These are phyloP conservation scores for Halcyon smyrnensis DNA, from an alignment of 2,797 vertebrate species.

Conservation along the genomic window DNA sequence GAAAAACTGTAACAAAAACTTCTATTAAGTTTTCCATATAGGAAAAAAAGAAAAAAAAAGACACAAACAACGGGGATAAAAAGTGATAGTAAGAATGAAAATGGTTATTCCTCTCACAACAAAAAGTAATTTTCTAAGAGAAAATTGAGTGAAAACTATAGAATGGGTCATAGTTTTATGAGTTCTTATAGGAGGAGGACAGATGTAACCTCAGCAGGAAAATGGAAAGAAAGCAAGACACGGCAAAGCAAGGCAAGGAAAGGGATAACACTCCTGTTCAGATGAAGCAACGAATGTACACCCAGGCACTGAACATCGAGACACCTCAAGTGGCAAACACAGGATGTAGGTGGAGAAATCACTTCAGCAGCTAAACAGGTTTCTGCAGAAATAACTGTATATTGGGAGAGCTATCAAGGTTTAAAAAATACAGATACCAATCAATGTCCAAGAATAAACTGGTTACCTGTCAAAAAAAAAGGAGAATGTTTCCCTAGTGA, in stretches of 20 bases:
- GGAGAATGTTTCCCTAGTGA: not conserved
- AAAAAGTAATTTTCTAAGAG: not conserved
- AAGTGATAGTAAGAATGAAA: not conserved
- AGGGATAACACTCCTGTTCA: not conserved
- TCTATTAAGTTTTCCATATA: not conserved
- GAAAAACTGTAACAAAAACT: slow-evolving; percentile 29
- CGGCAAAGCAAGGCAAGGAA: not conserved
- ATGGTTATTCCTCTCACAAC: not conserved
- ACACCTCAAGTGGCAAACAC: not conserved
- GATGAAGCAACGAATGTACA: slow-evolving; percentile 1
- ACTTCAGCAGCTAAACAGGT: not conserved
- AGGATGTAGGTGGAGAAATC: not conserved
- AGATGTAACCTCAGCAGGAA: not conserved
- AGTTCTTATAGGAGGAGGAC: not conserved
- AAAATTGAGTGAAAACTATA: not conserved
- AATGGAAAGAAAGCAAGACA: not conserved
- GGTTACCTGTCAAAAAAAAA: not conserved
- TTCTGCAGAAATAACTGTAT: not conserved
- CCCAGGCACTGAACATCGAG: not conserved
- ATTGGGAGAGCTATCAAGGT: not conserved
- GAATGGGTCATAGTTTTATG: not conserved
- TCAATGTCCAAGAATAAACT: not conserved
- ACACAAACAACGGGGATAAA: not conserved
- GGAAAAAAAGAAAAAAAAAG: not conserved
- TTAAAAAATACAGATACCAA: not conserved